Evolutionary conservation across 2,888 invertebrate genomes (phyloP).

Genomic region (Seladonia tumulorum): DNA sequence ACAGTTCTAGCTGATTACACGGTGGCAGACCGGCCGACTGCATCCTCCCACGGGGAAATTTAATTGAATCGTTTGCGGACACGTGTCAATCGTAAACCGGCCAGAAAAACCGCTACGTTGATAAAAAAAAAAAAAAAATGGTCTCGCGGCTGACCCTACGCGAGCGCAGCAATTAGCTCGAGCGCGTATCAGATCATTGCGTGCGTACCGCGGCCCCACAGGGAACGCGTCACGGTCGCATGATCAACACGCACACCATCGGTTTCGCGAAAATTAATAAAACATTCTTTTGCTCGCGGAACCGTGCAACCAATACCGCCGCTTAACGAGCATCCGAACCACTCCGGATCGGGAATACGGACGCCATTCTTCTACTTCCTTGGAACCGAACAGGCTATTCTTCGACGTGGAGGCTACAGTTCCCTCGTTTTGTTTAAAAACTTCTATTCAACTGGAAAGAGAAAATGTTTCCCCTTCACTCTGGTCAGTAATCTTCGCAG

Average conservation of each 20-base stretch:
- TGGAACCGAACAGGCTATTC: not conserved
- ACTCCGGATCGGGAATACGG: not conserved
- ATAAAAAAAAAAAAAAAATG: not conserved
- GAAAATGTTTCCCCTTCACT: not conserved
- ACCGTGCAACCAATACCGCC: not conserved
- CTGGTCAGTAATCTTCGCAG: not conserved
- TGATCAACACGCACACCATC: not conserved
- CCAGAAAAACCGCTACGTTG: slow-evolving; percentile 56
- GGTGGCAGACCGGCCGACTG: slow-evolving; percentile 45
- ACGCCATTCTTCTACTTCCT: slow-evolving; percentile 2
- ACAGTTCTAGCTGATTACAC: slow-evolving; percentile 52
- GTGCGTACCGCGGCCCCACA: not conserved
- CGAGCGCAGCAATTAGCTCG: slow-evolving; percentile 25
- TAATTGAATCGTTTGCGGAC: slow-evolving; percentile 64
- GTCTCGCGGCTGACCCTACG: slow-evolving; percentile 18
- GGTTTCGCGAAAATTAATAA: not conserved
- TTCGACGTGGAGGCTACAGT: not conserved
- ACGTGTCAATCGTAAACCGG: slow-evolving; percentile 60
- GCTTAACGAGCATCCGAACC: not conserved
- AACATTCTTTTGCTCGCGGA: not conserved
- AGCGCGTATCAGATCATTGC: not conserved
- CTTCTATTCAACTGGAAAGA: not conserved
- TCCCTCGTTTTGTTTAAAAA: not conserved
- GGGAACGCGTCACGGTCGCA: not conserved
- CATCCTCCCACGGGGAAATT: slow-evolving; percentile 60